A percentile compares a stretch with the other conserved stretches of the same genome.
Conservation (phyloP, 92 coral and sea anemone genomes). For the Umimayanthus kanabou region DNA sequence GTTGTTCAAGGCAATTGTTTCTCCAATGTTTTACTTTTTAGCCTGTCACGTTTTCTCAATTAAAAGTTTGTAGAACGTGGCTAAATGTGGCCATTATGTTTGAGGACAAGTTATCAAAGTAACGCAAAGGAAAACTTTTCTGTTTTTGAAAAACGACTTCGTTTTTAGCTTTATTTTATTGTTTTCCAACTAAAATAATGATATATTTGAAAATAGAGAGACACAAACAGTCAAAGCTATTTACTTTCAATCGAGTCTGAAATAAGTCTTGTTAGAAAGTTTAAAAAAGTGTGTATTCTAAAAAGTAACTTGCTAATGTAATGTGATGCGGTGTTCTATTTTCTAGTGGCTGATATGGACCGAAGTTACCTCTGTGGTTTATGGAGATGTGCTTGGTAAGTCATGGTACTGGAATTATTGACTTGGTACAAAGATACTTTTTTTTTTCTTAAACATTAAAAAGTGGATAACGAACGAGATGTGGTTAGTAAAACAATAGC, state of each 20-base stretch:
- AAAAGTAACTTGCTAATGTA: neutral
- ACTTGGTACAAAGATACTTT: too few relatives aligned
- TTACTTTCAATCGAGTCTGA: neutral
- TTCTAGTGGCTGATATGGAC: neutral
- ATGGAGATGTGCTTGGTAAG: constrained; percentile 35
- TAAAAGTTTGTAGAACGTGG: too few relatives aligned
- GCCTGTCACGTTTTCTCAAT: neutral
- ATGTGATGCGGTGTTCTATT: neutral
- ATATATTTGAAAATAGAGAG: too few relatives aligned
- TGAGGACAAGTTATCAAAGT: neutral
- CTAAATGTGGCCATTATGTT: neutral
- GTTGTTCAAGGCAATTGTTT: too few relatives aligned
- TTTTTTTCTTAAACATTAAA: too few relatives aligned
- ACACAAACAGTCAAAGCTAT: neutral
- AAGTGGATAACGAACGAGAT: too few relatives aligned
- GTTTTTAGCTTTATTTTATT: too few relatives aligned
- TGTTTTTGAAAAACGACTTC: too few relatives aligned
- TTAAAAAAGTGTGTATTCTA: neutral
- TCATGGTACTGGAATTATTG: neutral
- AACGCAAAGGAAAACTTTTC: neutral
- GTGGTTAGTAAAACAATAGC: too few relatives aligned
- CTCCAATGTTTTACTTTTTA: neutral
- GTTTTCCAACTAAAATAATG: too few relatives aligned
- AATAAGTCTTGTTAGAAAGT: too few relatives aligned
- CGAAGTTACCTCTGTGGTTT: neutral